Evolutionary conservation across 2,888 invertebrate species (phyloP).

Genomic region (Galerucella calmariensis): DNA sequence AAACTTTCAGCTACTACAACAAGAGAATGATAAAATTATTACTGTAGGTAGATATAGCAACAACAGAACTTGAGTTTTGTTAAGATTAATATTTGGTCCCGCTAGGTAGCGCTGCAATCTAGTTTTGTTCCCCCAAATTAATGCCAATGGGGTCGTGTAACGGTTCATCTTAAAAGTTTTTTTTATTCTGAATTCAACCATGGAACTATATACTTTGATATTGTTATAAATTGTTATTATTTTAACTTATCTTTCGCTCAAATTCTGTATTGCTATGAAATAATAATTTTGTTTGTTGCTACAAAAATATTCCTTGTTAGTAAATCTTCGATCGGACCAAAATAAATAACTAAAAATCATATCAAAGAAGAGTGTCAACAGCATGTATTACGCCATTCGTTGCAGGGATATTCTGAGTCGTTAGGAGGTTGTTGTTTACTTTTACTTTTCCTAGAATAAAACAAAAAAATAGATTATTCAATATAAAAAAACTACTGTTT

Average conservation of each 20-base stretch:
- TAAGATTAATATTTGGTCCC: too few species aligned
- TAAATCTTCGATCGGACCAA: conserved; percentile 2
- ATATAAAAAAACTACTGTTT: too few species aligned
- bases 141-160: too few species aligned
- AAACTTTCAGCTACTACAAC: neutral
- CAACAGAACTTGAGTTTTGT: too few species aligned
- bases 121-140: too few species aligned
- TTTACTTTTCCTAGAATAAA: conserved; percentile 79
- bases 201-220: too few species aligned
- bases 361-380: conserved; percentile 75
- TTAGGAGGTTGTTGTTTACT: conserved; percentile 83
- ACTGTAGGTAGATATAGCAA: too few species aligned
- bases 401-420: conserved; percentile 87
- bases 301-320: neutral
- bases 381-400: conserved; percentile 91
- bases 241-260: neutral
- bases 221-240: too few species aligned
- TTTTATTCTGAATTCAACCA: too few species aligned
- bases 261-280: neutral
- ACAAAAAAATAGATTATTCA: conserved; percentile 14
- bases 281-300: neutral
- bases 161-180: too few species aligned
- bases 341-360: conserved; percentile 14
- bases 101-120: too few species aligned
- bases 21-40: neutral